Evolutionary conservation across 2,113 vertebrate genomes (phyloP).

Genomic region (Gadus macrocephalus): DNA sequence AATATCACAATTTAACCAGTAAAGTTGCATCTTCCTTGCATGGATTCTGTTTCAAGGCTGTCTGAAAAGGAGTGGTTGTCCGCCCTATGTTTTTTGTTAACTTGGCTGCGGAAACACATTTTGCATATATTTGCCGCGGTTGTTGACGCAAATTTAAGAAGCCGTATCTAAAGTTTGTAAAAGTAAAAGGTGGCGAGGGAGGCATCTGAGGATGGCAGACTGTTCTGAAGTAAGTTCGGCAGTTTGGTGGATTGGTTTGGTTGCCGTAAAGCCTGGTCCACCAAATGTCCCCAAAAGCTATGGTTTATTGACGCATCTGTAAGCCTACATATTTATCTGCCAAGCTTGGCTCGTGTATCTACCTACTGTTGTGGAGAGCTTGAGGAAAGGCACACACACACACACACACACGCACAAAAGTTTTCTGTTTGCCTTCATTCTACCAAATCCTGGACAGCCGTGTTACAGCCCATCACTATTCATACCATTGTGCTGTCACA

Average conservation of each 20-base stretch:
- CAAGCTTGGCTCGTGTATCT: constrained; percentile 62
- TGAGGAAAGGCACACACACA: constrained; percentile 10
- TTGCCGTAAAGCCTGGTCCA: constrained; percentile 56
- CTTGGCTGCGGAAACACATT: too few species aligned
- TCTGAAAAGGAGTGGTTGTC: too few species aligned
- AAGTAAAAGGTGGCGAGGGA: constrained; percentile 44
- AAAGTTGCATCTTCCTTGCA: too few species aligned
- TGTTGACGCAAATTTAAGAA: constrained; percentile 25
- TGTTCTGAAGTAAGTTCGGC: constrained; percentile 60
- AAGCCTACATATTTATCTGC: constrained; percentile 59
- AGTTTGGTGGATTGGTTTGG: constrained; percentile 54
- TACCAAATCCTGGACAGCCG: constrained; percentile 67
- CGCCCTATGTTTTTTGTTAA: too few species aligned
- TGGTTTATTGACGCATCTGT: constrained; percentile 74
- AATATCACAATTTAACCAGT: too few species aligned
- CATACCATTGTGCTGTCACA: constrained; percentile 61
- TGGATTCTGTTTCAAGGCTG: too few species aligned
- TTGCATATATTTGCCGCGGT: background rate
- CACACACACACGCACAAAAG: constrained; percentile 48
- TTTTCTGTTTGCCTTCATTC: constrained; percentile 64
- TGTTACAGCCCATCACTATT: constrained; percentile 63
- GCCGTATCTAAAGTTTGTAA: constrained; percentile 40
- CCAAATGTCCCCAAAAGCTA: constrained; percentile 69
- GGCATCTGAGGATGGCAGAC: constrained; percentile 55
- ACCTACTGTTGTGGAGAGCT: constrained; percentile 38